Evolutionary conservation across 2,888 invertebrate species (phyloP), one percentile per base, ranked within the genome.

Genomic region (Scaptomyza caliginosa): DNA sequence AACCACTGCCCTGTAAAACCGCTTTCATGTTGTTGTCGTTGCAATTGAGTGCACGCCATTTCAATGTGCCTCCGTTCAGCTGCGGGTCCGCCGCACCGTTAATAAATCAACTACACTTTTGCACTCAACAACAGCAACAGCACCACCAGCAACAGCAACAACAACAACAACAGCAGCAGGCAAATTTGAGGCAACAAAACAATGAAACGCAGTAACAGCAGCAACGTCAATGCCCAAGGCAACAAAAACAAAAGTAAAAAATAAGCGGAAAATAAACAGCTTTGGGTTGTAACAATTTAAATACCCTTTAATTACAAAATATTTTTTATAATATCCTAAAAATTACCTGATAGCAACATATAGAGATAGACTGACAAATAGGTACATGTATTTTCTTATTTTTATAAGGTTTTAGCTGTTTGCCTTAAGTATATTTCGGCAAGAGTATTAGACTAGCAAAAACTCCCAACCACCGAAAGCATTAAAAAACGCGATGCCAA

Each of bases 81-180:
- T 60, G 49, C 52, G 74, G 67, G 60, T 66, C 58, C 34, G 64
- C 66, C 56, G 67, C 71, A 67, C 74, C 89, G 84, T 88, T 88
- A 86, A 89, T 88, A 89, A 89, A 89, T 88, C 88, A 89, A 89
- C 89, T 86, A 82, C 77, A 74, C 79, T 75, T 80, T 77, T 77
- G 66, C 75, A 71, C 86, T 75, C 70, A 77, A 58, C 77, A 74
- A 56, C 69, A 71, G 60, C 65, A 72, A 49, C 66, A 72, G 16
- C 50, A 64, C 13, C 57, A 52, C 8, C 48, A 60, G 24, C 60
- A 55, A 26, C 52, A 54, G 34, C 34, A 52, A 19, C 43, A 62
- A 57, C 49, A 26, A 10, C 32, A 56, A 28, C 39, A 54, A 39
- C 68, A 51, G 48, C 59, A 74, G 40, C 52, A 59, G 62, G 82